These are phyloP conservation scores for Thecocarcelia acutangulata DNA, from an alignment of 2,888 invertebrate genomes.

Conservation along the genomic window DNA sequence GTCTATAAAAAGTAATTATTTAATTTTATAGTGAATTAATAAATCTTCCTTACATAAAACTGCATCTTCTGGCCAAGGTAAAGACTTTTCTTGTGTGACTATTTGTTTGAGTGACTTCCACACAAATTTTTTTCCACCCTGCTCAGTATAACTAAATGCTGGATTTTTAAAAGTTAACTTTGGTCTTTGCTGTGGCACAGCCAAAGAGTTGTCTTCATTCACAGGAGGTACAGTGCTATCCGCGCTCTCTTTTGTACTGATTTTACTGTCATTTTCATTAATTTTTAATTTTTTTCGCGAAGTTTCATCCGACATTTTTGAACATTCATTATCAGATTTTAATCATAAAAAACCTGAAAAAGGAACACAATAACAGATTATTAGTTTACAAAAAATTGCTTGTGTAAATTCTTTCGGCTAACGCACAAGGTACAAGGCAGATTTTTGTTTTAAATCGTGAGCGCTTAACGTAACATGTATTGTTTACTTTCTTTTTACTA, in stretches of 20 bases:
- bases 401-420: too few relatives aligned
- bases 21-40: neutral
- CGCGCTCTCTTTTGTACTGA: too few relatives aligned
- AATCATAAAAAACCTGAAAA: too few relatives aligned
- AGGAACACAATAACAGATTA: too few relatives aligned
- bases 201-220: neutral
- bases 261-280: neutral
- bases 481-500: too few relatives aligned
- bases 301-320: constrained; percentile 44
- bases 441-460: too few relatives aligned
- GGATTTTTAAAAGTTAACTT: constrained; percentile 74
- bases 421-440: too few relatives aligned
- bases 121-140: constrained; percentile 86
- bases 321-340: too few relatives aligned
- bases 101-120: constrained; percentile 96
- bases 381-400: too few relatives aligned
- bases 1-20: constrained; percentile 83
- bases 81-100: constrained; percentile 88
- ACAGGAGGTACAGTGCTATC: neutral
- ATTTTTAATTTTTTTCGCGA: constrained; percentile 40
- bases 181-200: constrained; percentile 18
- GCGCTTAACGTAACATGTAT: too few relatives aligned
- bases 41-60: constrained; percentile 83
- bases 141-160: constrained; percentile 72
- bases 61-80: constrained; percentile 89